These are phyloP conservation scores for Semotilus atromaculatus DNA, from an alignment of 2,797 vertebrate species.

Conservation along the genomic window DNA sequence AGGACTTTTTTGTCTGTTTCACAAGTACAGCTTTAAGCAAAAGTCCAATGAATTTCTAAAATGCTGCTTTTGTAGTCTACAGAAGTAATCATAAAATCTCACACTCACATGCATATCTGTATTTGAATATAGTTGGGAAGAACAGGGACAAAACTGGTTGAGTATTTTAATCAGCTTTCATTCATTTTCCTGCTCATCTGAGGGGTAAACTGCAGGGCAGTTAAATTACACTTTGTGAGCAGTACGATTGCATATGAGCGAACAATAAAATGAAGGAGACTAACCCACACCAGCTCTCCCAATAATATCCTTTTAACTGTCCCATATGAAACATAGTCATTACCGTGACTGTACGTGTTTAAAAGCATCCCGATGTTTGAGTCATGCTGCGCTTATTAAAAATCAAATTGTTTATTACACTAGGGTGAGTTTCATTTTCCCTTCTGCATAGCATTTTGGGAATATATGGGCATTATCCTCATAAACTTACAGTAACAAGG, in stretches of 20 bases:
- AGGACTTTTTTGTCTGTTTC: background rate
- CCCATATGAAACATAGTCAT: conserved; percentile 68
- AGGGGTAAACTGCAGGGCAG: conserved; percentile 43
- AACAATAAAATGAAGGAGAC: conserved; percentile 35
- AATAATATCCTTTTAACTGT: conserved; percentile 64
- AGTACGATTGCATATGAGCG: conserved; percentile 37
- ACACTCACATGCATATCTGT: conserved; percentile 31
- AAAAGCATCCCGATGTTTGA: conserved; percentile 76
- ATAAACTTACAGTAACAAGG: conserved; percentile 79
- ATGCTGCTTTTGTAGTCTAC: background rate
- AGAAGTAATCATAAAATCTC: conserved; percentile 33
- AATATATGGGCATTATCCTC: conserved; percentile 76
- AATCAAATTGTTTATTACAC: conserved; percentile 86
- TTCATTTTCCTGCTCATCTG: conserved; percentile 40
- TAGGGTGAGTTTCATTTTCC: conserved; percentile 71
- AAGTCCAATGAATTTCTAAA: background rate
- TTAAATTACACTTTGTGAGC: conserved; percentile 49
- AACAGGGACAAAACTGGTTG: conserved; percentile 11
- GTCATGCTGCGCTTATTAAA: conserved; percentile 83
- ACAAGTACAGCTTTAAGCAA: background rate
- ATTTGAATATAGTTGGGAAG: conserved; percentile 23
- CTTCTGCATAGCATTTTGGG: conserved; percentile 72
- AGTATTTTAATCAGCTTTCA: conserved; percentile 46
- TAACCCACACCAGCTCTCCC: conserved; percentile 41
- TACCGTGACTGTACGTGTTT: conserved; percentile 67